A percentile compares a stretch with the other conserved stretches of the same genome.
phyloP scores from a whole-genome alignment of 2,888 invertebrate species.

The Crepidodera aurea region DNA sequence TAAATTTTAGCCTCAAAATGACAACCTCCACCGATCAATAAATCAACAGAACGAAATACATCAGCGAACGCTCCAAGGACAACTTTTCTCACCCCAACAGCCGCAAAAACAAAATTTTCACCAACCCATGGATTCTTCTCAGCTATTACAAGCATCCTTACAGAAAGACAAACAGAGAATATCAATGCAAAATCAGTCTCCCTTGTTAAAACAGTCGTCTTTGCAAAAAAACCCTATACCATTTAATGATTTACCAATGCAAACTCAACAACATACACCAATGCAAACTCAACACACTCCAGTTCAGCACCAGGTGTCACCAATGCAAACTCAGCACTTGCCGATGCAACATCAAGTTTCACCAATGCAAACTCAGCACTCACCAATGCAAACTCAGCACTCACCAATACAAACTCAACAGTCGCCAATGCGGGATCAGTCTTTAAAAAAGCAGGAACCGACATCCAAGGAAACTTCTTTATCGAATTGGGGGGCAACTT shows the following conservation, averaged over 20 bases:
- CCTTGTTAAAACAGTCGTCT: neutral
- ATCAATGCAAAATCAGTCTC: too few species aligned
- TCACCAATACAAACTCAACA: neutral
- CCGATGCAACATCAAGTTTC: neutral
- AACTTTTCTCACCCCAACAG: slow-evolving; percentile 1
- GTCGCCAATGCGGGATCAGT: neutral
- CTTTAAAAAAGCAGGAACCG: neutral
- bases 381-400: slow-evolving; percentile 1
- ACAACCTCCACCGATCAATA: neutral
- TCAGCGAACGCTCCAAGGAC: slow-evolving; percentile 21
- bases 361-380: neutral
- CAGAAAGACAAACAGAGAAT: neutral
- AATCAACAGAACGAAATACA: slow-evolving; percentile 25
- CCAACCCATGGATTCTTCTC: neutral
- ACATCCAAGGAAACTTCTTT: too few species aligned
- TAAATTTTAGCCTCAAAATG: neutral
- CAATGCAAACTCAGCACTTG: neutral
- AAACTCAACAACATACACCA: neutral
- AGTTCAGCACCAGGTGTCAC: neutral
- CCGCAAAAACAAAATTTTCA: neutral
- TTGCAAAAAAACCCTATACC: neutral
- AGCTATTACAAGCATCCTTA: neutral
- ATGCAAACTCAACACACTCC: neutral
- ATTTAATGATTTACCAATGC: neutral
- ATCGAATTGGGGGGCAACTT: neutral